Percentiles rank a stretch among this genome's conserved stretches.
phyloP scores from a whole-genome alignment of 2,797 vertebrate species.

The Falco berigora region DNA sequence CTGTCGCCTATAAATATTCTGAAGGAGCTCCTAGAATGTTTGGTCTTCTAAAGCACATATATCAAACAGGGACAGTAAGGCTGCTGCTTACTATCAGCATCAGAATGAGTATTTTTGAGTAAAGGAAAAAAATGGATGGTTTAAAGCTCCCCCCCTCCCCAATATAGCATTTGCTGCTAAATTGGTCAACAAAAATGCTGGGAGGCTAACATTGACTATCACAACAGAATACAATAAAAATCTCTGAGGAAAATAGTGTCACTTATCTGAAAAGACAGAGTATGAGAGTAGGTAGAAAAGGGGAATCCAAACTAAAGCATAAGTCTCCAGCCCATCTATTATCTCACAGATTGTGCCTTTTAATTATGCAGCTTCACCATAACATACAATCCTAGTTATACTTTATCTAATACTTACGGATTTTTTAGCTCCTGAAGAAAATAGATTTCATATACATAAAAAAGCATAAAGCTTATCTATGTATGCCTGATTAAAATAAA shows the following conservation, averaged over 20 bases:
- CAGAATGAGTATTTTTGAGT: background rate
- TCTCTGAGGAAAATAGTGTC: background rate
- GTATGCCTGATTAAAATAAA: background rate
- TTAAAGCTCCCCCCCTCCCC: background rate
- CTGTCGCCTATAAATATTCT: background rate
- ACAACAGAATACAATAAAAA: background rate
- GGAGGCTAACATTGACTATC: background rate
- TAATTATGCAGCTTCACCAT: background rate
- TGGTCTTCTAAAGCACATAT: background rate
- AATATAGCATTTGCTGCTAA: background rate
- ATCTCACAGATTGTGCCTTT: background rate
- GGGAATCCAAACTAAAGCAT: background rate
- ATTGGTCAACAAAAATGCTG: background rate
- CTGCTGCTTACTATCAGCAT: background rate
- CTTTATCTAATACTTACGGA: background rate
- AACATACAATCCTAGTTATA: background rate
- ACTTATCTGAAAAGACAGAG: background rate
- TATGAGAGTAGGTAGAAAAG: background rate
- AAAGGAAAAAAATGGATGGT: background rate
- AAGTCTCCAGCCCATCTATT: background rate
- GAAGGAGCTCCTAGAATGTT: background rate
- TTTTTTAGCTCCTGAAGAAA: background rate
- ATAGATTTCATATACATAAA: background rate
- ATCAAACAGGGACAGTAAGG: background rate
- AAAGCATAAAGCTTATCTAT: background rate